phyloP scores from a whole-genome alignment of 2,797 vertebrate species.

The Anguilla megastoma region DNA sequence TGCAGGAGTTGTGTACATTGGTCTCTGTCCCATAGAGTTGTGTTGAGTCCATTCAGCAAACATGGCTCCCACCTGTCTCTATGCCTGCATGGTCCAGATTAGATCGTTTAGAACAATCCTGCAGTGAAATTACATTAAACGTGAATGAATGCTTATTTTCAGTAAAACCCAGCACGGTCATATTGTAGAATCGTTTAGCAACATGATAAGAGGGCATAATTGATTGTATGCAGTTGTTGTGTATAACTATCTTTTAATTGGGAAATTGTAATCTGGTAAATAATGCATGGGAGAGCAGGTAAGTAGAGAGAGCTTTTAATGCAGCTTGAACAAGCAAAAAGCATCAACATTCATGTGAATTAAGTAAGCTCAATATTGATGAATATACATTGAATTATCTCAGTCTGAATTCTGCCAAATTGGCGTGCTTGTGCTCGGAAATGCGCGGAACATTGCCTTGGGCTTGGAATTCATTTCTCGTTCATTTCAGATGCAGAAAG shows the following conservation, averaged over 20 bases:
- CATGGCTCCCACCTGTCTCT: conserved; percentile 28
- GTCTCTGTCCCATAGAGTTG: conserved; percentile 29
- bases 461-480: not conserved
- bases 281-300: not conserved
- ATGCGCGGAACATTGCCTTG: not conserved
- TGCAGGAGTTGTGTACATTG: conserved; percentile 34
- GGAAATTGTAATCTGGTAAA: not conserved
- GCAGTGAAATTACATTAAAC: not conserved
- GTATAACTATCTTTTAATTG: not conserved
- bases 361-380: not conserved
- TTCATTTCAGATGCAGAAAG: conserved; percentile 8
- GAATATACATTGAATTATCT: not conserved
- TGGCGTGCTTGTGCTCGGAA: not conserved
- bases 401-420: not conserved
- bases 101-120: conserved; percentile 30
- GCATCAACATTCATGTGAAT: not conserved
- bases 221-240: not conserved
- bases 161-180: not conserved
- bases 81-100: conserved; percentile 37
- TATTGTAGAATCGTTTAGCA: not conserved
- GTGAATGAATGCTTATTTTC: not conserved
- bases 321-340: not conserved
- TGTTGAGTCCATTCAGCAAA: conserved; percentile 38
- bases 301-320: not conserved
- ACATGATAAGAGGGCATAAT: not conserved